Conservation (phyloP, 2,113 vertebrate species). For the Neolamprologus falcicula region DNA sequence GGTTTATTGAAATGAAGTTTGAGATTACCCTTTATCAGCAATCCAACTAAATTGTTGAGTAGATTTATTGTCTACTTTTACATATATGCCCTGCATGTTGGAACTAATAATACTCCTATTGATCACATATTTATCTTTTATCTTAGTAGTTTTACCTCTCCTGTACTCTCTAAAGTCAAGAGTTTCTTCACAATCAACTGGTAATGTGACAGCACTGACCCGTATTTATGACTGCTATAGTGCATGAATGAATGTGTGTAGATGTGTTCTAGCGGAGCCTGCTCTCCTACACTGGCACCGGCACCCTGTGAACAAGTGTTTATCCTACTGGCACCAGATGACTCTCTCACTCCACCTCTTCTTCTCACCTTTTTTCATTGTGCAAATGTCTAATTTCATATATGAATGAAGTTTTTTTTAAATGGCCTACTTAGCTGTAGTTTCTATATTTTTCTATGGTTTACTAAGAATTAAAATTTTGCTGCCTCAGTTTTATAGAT, state of each 20-base stretch:
- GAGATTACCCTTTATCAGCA: background rate
- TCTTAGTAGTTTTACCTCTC: background rate
- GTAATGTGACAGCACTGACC: background rate
- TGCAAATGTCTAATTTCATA: background rate
- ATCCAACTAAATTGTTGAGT: background rate
- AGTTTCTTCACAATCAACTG: background rate
- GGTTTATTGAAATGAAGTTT: background rate
- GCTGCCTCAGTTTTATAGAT: background rate
- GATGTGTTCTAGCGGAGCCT: background rate
- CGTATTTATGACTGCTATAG: background rate
- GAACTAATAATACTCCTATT: background rate
- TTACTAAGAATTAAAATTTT: background rate
- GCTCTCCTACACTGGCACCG: background rate
- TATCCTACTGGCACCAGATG: slow-evolving; percentile 55
- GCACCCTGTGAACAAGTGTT: slow-evolving; percentile 11
- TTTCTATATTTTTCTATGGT: background rate
- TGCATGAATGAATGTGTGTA: background rate
- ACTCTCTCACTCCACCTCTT: background rate
- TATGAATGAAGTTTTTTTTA: background rate
- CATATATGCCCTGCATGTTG: background rate
- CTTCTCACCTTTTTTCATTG: background rate
- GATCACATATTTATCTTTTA: background rate
- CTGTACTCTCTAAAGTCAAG: background rate
- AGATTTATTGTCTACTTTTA: background rate
- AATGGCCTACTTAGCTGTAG: background rate